Percentiles rank a stretch among this genome's conserved stretches.
Conservation (phyloP, 2,888 invertebrate species). For the Andrena flavipes region DNA sequence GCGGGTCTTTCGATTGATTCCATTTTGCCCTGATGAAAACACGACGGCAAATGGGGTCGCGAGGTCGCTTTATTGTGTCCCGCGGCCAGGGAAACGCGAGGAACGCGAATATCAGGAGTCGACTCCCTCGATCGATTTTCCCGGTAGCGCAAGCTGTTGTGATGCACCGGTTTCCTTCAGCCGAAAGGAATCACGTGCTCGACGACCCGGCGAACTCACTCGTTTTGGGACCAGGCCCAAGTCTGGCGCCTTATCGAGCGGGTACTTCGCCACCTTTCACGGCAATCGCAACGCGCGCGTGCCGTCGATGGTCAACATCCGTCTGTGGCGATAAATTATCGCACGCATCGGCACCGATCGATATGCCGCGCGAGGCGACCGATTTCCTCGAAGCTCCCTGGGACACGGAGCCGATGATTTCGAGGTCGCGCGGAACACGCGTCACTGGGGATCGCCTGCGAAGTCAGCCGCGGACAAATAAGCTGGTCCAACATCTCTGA, state of each 20-base stretch:
- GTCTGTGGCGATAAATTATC: conserved; percentile 12
- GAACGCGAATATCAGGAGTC: conserved; percentile 8
- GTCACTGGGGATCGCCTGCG: conserved; percentile 35
- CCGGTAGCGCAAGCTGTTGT: background rate
- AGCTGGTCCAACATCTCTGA: conserved; percentile 34
- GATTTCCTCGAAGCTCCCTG: conserved; percentile 42
- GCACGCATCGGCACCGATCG: background rate
- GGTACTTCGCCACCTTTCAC: conserved; percentile 2
- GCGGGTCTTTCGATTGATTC: conserved; percentile 31
- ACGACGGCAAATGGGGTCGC: conserved; percentile 13
- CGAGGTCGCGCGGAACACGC: conserved; percentile 44
- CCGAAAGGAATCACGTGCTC: too few relatives aligned
- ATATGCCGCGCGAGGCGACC: background rate
- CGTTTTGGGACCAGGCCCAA: too few relatives aligned
- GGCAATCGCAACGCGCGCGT: conserved; percentile 10
- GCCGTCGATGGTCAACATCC: conserved; percentile 36
- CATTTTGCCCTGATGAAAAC: conserved; percentile 20
- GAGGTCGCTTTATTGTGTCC: conserved; percentile 20
- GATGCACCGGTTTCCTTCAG: background rate
- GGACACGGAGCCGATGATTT: conserved; percentile 28
- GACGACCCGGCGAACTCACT: too few relatives aligned
- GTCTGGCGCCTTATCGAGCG: background rate
- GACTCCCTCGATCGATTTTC: background rate
- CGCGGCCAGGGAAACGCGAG: conserved; percentile 9
- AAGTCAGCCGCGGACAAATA: conserved; percentile 32